Conservation (phyloP, 1,140 invertebrate species). For the Caenorhabditis tropicalis region DNA sequence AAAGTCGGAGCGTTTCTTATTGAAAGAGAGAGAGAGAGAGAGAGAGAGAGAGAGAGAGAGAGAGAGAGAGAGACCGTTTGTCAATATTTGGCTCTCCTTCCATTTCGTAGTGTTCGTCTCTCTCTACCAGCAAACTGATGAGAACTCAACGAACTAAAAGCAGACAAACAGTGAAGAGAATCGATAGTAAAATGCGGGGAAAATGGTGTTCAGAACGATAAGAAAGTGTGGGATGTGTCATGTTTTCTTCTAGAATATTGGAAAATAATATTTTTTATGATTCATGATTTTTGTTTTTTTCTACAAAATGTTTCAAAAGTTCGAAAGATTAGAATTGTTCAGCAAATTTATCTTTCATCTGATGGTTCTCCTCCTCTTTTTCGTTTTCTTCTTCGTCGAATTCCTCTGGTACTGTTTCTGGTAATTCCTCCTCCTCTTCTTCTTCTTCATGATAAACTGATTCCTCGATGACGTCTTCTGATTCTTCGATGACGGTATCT, state of each 20-base stretch:
- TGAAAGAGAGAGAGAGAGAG: not conserved
- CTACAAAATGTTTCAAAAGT: not conserved
- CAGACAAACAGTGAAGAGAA: slow-evolving; percentile 10
- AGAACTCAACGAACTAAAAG: not conserved
- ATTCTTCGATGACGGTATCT: not conserved
- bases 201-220: not conserved
- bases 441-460: not conserved
- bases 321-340: not conserved
- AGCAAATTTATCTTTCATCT: not conserved
- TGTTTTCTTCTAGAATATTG: not conserved
- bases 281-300: no score
- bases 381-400: not conserved
- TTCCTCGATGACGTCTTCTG: not conserved
- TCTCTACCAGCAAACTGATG: not conserved
- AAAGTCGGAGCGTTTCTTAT: no score
- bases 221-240: not conserved
- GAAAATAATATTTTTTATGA: no score
- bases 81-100: slow-evolving; percentile 31
- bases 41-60: not conserved
- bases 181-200: not conserved
- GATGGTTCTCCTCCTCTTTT: no score
- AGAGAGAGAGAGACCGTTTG: not conserved
- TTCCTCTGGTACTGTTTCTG: not conserved
- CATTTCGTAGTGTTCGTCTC: not conserved
- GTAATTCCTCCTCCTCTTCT: not conserved